These are phyloP conservation scores for Hydractinia echinata DNA, from an alignment of 30 jellyfish, hydroid and myxozoan genomes.

Conservation along the genomic window DNA sequence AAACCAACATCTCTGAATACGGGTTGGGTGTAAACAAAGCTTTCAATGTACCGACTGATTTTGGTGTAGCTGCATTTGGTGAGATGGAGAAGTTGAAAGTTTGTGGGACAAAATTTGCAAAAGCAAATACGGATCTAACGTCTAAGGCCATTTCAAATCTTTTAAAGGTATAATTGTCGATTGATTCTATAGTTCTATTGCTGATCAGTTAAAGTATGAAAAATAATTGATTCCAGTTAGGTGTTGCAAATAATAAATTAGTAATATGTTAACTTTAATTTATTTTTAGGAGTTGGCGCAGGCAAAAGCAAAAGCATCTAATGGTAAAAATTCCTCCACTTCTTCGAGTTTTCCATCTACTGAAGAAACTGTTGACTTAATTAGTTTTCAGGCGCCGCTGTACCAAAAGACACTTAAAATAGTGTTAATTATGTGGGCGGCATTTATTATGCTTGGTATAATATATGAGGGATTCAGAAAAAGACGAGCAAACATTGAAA, in stretches of 20 bases:
- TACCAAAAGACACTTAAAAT: not conserved
- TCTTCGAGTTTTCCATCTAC: not conserved
- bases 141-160: not conserved
- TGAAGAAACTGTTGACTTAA: not conserved
- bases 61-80: slow-evolving; percentile 20
- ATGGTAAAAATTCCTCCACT: too few relatives aligned
- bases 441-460: not conserved
- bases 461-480: not conserved
- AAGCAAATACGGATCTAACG: not conserved
- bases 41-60: not conserved
- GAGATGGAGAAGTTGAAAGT: slow-evolving; percentile 3
- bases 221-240: too few relatives aligned
- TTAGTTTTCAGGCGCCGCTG: not conserved
- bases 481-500: not conserved
- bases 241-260: too few relatives aligned
- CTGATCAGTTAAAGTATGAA: too few relatives aligned
- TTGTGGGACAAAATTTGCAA: slow-evolving; percentile 11
- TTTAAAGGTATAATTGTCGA: not conserved
- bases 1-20: not conserved
- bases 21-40: not conserved
- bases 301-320: too few relatives aligned
- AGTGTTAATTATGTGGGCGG: not conserved
- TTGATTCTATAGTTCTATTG: too few relatives aligned
- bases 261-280: too few relatives aligned
- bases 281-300: too few relatives aligned